Evolutionary conservation across 2,888 invertebrate species (phyloP).

Genomic region (Latrodectus elegans): DNA sequence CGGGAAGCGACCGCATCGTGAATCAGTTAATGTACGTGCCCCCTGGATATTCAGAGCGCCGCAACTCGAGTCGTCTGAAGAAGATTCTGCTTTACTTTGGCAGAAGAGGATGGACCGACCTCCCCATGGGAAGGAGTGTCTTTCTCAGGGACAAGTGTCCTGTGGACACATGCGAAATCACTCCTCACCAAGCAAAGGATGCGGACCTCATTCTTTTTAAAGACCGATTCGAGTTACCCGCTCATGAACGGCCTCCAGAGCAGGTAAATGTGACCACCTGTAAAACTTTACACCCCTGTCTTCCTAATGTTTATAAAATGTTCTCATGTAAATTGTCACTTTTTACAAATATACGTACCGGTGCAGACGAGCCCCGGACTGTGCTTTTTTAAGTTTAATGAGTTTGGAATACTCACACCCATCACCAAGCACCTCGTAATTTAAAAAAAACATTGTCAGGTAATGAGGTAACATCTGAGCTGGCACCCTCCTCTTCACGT

Average conservation of each 20-base stretch:
- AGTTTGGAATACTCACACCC: no score
- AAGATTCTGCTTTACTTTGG: slow-evolving; percentile 89
- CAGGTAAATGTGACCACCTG: slow-evolving; percentile 62
- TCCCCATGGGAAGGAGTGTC: slow-evolving; percentile 81
- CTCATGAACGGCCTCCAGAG: slow-evolving; percentile 71
- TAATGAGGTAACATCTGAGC: no score
- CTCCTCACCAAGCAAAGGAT: slow-evolving; percentile 83
- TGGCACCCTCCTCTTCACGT: no score
- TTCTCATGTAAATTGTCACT: no score
- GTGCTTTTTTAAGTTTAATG: no score
- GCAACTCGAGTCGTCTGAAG: slow-evolving; percentile 74
- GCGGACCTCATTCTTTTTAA: slow-evolving; percentile 93
- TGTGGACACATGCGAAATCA: slow-evolving; percentile 89
- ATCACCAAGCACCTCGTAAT: no score
- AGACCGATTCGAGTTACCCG: slow-evolving; percentile 76
- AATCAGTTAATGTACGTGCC: slow-evolving; percentile 92
- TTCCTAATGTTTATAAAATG: no score
- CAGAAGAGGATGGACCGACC: slow-evolving; percentile 82
- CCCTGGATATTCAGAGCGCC: slow-evolving; percentile 75
- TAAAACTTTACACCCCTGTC: no score
- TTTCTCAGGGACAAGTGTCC: slow-evolving; percentile 87
- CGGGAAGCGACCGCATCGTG: slow-evolving; percentile 83
- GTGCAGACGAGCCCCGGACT: no score
- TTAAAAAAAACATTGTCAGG: no score
- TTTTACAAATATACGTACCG: no score